Conservation (phyloP, 2,113 vertebrate species). For the Dipodomys ordii region DNA sequence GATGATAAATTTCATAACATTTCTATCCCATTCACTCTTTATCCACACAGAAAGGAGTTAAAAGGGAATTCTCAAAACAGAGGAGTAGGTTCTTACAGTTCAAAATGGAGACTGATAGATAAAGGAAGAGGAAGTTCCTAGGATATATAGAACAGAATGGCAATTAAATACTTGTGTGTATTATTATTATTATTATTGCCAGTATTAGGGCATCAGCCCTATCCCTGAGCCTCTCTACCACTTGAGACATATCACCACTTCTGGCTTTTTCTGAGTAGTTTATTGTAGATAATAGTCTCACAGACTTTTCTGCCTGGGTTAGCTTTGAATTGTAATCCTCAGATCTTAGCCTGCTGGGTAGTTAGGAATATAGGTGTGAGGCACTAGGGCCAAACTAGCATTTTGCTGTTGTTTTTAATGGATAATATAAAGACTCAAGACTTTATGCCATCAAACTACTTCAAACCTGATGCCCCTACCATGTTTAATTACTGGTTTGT, state of each 20-base stretch:
- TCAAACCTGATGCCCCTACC: neutral
- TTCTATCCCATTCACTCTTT: neutral
- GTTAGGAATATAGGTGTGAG: too few relatives aligned
- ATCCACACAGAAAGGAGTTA: neutral
- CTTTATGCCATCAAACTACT: neutral
- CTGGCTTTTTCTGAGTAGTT: too few relatives aligned
- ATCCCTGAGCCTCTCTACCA: too few relatives aligned
- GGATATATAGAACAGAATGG: neutral
- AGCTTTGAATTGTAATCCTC: too few relatives aligned
- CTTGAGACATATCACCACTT: too few relatives aligned
- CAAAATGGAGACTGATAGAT: neutral
- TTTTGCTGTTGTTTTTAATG: too few relatives aligned
- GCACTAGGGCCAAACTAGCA: too few relatives aligned
- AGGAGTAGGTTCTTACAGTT: neutral
- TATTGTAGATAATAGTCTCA: too few relatives aligned
- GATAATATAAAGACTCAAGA: neutral
- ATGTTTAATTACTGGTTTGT: neutral
- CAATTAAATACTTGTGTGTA: neutral
- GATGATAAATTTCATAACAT: neutral
- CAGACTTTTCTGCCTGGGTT: too few relatives aligned
- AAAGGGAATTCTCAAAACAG: neutral
- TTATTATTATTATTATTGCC: neutral
- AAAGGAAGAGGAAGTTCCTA: neutral
- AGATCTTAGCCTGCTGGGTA: too few relatives aligned
- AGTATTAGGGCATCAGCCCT: too few relatives aligned